These are phyloP conservation scores for Gymnobelideus leadbeateri DNA, from an alignment of 2,113 vertebrate genomes.

Conservation along the genomic window DNA sequence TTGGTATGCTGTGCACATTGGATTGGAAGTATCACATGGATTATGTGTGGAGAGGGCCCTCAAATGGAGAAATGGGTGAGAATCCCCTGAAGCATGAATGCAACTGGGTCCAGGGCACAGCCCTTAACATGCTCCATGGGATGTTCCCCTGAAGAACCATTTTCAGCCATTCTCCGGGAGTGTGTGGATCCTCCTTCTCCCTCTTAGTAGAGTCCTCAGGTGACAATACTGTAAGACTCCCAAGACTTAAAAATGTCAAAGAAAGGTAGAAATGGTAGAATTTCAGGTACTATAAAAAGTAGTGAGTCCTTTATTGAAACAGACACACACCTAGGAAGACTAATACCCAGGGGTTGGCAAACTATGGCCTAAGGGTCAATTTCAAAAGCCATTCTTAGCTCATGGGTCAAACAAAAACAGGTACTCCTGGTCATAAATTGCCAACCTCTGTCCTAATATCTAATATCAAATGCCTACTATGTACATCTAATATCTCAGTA, in stretches of 20 bases:
- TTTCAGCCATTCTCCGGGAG: neutral
- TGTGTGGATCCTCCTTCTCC: neutral
- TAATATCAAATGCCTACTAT: too few species aligned
- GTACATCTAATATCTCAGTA: neutral
- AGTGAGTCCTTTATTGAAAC: neutral
- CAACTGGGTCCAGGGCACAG: neutral
- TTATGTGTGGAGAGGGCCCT: neutral
- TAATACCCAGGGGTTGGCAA: neutral
- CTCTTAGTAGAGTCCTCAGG: neutral
- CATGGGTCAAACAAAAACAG: neutral
- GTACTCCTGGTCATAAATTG: neutral
- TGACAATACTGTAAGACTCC: neutral
- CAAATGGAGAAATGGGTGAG: neutral
- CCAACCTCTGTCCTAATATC: neutral
- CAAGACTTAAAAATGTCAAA: neutral
- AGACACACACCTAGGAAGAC: neutral
- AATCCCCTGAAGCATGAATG: neutral
- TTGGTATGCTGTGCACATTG: neutral
- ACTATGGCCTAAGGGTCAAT: neutral
- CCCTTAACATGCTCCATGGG: neutral
- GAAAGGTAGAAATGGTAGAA: neutral
- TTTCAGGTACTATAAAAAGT: neutral
- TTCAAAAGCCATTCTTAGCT: neutral
- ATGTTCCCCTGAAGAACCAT: neutral
- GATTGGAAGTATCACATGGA: neutral